phyloP scores from a whole-genome alignment of 92 coral and sea anemone genomes.

The Muricea muricata region DNA sequence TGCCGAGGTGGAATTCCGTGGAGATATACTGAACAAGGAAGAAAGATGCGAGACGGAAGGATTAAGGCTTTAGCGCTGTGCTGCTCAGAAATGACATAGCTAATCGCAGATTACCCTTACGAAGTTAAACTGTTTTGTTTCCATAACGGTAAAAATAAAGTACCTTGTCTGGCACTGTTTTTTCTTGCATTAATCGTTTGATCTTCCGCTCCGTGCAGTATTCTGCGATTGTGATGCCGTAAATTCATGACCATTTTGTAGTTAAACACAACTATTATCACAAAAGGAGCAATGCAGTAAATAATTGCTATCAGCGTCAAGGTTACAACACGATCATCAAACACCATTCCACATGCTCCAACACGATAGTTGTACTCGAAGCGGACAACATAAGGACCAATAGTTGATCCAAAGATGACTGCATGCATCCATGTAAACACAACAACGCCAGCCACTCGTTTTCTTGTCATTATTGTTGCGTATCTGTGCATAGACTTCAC shows the following conservation, averaged over 20 bases:
- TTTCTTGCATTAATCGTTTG: too few species aligned
- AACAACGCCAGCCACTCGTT: not conserved
- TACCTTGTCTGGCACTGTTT: not conserved
- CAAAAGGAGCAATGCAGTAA: not conserved
- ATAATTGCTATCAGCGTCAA: not conserved
- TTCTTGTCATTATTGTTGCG: not conserved
- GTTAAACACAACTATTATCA: constrained; percentile 1
- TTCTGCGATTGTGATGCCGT: too few species aligned
- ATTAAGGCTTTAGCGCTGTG: too few species aligned
- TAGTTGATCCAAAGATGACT: not conserved
- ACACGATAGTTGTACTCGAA: not conserved
- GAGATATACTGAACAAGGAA: too few species aligned
- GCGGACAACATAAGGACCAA: not conserved
- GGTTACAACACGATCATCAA: not conserved
- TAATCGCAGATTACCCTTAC: too few species aligned
- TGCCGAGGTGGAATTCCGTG: too few species aligned
- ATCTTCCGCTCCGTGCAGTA: too few species aligned
- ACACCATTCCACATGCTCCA: not conserved
- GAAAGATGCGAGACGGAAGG: too few species aligned
- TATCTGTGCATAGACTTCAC: not conserved
- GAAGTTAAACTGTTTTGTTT: not conserved
- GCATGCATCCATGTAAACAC: constrained; percentile 10
- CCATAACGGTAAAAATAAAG: too few species aligned
- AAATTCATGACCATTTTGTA: not conserved
- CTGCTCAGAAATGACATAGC: too few species aligned